phyloP scores from a whole-genome alignment of 2,888 invertebrate genomes.

The Anarsia innoxiella region DNA sequence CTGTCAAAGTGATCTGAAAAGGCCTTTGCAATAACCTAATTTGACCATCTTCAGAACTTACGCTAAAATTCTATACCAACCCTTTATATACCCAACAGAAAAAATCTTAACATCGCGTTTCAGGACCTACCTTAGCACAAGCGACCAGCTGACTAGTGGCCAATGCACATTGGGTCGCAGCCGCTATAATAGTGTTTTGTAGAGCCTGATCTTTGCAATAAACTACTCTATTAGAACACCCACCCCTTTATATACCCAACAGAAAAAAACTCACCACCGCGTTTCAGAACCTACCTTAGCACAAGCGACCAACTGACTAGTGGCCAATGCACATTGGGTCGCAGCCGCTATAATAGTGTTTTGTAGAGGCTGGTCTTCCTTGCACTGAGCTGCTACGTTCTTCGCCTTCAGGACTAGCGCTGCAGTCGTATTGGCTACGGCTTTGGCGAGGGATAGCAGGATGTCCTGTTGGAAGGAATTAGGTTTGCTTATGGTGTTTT shows the following conservation, averaged over 20 bases:
- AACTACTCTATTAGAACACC: no score
- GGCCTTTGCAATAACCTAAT: no score
- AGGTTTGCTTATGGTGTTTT: not conserved
- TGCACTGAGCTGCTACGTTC: constrained; percentile 93
- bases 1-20: no score
- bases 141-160: constrained; percentile 98
- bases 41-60: no score
- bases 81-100: no score
- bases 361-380: constrained; percentile 86
- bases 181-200: no score
- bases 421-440: constrained; percentile 98
- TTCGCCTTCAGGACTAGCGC: constrained; percentile 97
- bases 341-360: constrained; percentile 96
- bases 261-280: no score
- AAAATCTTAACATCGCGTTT: no score
- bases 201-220: no score
- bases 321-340: constrained; percentile 96
- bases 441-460: constrained; percentile 94
- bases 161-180: constrained; percentile 97
- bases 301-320: constrained; percentile 97
- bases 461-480: constrained; percentile 79
- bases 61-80: no score
- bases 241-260: no score
- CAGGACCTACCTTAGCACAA: constrained; percentile 92
- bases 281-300: constrained; percentile 91